Percentiles rank a stretch among this genome's conserved stretches.
Conservation (phyloP, 2,888 invertebrate species). For the Acronicta psi region DNA sequence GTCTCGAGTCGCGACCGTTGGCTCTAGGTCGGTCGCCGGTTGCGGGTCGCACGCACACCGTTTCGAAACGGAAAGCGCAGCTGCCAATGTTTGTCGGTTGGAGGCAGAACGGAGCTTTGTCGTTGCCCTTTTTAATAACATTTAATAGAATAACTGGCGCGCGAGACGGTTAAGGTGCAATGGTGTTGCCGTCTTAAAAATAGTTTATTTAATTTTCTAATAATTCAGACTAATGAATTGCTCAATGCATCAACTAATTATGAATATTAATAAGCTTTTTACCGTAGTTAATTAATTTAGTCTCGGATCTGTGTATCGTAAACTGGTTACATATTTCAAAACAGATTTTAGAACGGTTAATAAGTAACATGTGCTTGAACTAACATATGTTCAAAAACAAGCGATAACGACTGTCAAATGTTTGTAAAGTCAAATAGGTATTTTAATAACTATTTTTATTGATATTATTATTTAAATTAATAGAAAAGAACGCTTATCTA, state of each 20-base stretch:
- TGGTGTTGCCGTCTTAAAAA: conserved; percentile 25
- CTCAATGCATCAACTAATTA: neutral
- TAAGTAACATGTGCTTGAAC: conserved; percentile 45
- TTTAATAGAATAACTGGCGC: conserved; percentile 64
- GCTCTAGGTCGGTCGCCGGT: conserved; percentile 56
- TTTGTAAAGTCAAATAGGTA: conserved; percentile 15
- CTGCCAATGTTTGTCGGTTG: conserved; percentile 64
- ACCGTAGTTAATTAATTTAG: conserved; percentile 4
- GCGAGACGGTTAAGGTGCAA: conserved; percentile 39
- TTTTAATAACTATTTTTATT: too few species aligned
- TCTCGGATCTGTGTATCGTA: conserved; percentile 3
- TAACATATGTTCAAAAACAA: conserved; percentile 33
- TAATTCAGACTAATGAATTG: neutral
- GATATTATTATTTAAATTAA: too few species aligned
- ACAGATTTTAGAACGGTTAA: conserved; percentile 46
- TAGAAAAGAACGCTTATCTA: too few species aligned
- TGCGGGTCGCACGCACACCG: conserved; percentile 58
- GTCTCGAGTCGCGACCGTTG: conserved; percentile 59
- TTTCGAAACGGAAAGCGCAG: conserved; percentile 70
- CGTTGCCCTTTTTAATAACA: conserved; percentile 72
- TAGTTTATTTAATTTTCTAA: neutral
- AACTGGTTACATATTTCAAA: conserved; percentile 36
- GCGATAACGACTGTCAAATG: conserved; percentile 45
- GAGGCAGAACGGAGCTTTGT: conserved; percentile 54
- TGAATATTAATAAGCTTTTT: neutral